Evolutionary conservation across 2,888 invertebrate species (phyloP), one percentile per base, ranked within the genome.

Genomic region (Caradrina kadenii): DNA sequence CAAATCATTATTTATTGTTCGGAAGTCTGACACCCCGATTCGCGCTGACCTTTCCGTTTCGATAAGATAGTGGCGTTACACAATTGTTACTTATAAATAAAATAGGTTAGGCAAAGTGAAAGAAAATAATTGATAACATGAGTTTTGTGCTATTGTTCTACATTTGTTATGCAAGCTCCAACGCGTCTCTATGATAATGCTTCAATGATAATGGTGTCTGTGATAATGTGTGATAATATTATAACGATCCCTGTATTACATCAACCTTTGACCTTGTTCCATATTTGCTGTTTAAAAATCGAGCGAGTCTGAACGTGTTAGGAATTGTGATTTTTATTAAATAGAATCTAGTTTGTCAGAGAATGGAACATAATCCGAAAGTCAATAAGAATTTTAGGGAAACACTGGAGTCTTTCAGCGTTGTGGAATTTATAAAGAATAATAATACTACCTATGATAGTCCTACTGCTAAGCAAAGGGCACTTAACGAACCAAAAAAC

Each of bases 41-140:
- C 86, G 88, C 86, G 87, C 84, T 91, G 93, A 94, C 94, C 94
- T 94, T 94, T 94, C 93, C 93, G 93, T 91, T 93, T 73, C 52
- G 94, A 94, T 94, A 93, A 94, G 94, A 93, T 94, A 94, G 79
- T 71, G 58, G 64, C 77, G 83, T 91, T 91, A 92, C 91, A 88
- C 91, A 92, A 92, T 83, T 79, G 69, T 79, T 85, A 84, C 79
- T 84, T 87, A 86, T 79, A 83, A 86, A 85, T 80, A 86, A 86
- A 82, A 81, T 86, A 79, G 86, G 87, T 88, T 87, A 85, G 81
- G 66, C 81, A 81, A 87, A 87, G 80, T 69, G 80, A 88, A 88
- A 88, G 87, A 88, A 88, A 87, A 82, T 79, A 81, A 70, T 73
- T 79, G 72, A 79, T 80, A 82, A 79, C 60, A 63, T 55, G 22